phyloP scores from a whole-genome alignment of 2,113 vertebrate genomes.

The Ptilonorhynchus violaceus region DNA sequence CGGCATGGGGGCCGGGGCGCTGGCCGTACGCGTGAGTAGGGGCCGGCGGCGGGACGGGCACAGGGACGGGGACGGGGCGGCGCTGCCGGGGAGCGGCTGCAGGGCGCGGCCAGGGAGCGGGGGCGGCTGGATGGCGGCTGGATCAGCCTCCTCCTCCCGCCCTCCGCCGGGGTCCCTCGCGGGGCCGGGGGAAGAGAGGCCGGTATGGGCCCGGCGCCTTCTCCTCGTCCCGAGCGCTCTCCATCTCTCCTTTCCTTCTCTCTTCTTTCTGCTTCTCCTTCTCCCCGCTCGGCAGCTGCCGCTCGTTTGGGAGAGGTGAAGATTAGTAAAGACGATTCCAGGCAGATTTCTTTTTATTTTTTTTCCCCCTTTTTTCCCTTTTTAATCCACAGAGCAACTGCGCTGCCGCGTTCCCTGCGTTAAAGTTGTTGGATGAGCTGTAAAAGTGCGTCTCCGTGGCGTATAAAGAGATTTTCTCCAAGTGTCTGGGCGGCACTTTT shows the following conservation, averaged over 20 bases:
- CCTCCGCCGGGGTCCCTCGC: background rate
- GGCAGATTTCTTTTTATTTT: no score
- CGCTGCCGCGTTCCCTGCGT: background rate
- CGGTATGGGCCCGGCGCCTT: background rate
- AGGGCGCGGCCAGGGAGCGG: background rate
- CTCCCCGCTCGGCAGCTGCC: background rate
- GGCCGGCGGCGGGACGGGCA: background rate
- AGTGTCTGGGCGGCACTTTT: background rate
- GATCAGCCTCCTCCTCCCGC: background rate
- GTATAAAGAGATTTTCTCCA: background rate
- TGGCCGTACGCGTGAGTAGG: constrained; percentile 90
- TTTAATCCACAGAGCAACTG: background rate
- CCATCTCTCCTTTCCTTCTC: background rate
- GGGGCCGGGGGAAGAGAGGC: background rate
- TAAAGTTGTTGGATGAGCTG: background rate
- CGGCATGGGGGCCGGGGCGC: constrained; percentile 89
- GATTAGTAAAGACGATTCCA: background rate
- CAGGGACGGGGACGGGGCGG: background rate
- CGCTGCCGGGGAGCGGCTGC: background rate
- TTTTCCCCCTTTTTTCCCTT: no score
- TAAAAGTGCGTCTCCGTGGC: background rate
- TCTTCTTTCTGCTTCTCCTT: background rate
- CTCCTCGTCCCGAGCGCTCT: background rate
- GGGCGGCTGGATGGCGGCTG: background rate
- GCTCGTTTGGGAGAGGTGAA: background rate